These are phyloP conservation scores for Cherax quadricarinatus DNA, from an alignment of 1,140 invertebrate species.

Conservation along the genomic window DNA sequence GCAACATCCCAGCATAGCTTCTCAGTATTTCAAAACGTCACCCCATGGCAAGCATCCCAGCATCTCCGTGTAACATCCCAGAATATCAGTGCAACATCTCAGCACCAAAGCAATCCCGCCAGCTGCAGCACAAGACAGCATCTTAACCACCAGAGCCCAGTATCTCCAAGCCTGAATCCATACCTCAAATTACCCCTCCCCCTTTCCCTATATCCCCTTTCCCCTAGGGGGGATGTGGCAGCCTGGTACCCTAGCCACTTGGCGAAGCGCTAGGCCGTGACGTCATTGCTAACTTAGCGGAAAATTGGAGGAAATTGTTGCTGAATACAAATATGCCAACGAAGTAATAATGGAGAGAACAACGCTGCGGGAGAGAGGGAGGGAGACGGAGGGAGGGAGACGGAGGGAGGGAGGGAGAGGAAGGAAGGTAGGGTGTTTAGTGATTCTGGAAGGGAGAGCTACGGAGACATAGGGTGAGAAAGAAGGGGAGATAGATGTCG, in stretches of 20 bases:
- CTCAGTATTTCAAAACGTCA: too few species aligned
- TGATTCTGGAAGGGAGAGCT: neutral
- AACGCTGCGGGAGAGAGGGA: neutral
- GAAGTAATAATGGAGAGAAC: neutral
- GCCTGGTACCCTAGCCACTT: constrained; percentile 7
- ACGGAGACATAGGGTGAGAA: neutral
- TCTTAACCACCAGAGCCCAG: neutral
- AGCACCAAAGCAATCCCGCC: neutral
- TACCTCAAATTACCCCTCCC: neutral
- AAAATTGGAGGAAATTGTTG: constrained; percentile 62
- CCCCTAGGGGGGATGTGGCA: too few species aligned
- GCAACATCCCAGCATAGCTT: too few species aligned
- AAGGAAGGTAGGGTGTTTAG: neutral
- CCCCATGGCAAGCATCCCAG: neutral
- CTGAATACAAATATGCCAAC: constrained; percentile 59
- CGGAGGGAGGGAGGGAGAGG: neutral
- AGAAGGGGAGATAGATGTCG: neutral
- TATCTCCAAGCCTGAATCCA: neutral
- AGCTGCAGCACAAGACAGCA: neutral
- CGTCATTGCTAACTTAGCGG: constrained; percentile 49
- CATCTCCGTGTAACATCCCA: neutral
- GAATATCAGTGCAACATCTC: neutral
- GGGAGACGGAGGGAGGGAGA: neutral
- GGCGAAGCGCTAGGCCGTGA: constrained; percentile 25
- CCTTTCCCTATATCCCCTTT: too few species aligned